Evolutionary conservation across 2,797 vertebrate species (phyloP).

Genomic region (Spea hammondii): DNA sequence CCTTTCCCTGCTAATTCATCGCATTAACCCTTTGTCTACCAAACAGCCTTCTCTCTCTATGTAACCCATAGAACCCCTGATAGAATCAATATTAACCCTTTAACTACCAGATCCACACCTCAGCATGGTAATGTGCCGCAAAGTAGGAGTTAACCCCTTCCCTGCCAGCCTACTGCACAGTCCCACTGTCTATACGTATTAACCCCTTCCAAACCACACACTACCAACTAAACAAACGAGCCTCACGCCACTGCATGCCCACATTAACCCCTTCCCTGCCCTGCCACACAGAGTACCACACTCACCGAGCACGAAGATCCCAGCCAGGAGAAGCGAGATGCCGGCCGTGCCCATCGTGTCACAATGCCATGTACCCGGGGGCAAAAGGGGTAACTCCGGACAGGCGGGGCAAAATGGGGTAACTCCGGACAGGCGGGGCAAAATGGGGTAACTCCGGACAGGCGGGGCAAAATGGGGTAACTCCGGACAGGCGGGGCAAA

Average conservation of each 20-base stretch:
- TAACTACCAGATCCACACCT: too few species aligned
- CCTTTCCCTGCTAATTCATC: too few species aligned
- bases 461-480: neutral
- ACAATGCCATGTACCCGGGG: constrained; percentile 17
- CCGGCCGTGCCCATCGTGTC: constrained; percentile 12
- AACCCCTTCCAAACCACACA: neutral
- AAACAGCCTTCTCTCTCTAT: too few species aligned
- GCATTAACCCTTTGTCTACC: too few species aligned
- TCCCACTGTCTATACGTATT: too few species aligned
- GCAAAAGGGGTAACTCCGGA: neutral
- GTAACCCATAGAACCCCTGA: too few species aligned
- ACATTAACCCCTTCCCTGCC: neutral
- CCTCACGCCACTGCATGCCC: too few species aligned
- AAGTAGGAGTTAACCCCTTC: too few species aligned
- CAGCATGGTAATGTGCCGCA: too few species aligned
- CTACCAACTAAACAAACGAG: neutral
- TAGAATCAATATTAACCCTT: too few species aligned
- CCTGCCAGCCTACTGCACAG: too few species aligned
- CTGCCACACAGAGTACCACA: neutral
- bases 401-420: neutral
- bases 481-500: neutral
- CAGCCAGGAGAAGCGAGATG: constrained; percentile 14
- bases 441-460: neutral
- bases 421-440: neutral
- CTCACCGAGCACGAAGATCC: constrained; percentile 19